Evolutionary conservation across 1,140 invertebrate genomes (phyloP), one percentile per base, ranked within the genome.

Genomic region (Apis cerana): DNA sequence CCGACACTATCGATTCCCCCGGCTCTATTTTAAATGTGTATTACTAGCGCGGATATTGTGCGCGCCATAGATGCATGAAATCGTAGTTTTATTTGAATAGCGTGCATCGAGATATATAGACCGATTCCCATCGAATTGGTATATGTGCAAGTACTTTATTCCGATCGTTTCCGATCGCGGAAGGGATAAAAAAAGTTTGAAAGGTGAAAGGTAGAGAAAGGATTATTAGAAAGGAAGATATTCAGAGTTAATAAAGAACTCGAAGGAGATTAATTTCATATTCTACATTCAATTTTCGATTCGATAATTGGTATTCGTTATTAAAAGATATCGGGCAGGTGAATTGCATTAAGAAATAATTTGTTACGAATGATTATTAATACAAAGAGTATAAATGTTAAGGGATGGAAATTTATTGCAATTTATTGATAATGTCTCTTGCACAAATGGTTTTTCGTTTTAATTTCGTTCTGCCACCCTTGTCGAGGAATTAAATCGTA

Each of bases 361-460:
- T 21, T 19, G 19, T 21, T 21, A 21, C 8, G 19, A 59, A 19
- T 59, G 21, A 59, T 59, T 21, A 21, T 43, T 3, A 10, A 21
- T 19, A 19, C 10, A 59, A 21, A 10, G 2, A 59, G 8, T 19
- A 19, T 19, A 58, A 4, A 9, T 10, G 19, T 43, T 43, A 43
- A 43, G 33, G 33, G 33, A 43, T 43, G 33, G 33, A 43, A 43
- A 43, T 43, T 43, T 43, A 23, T 56, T 54, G 4, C 10, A 15
- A 11, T 56, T 71, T 56, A 71, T 58, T 33, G 33, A 43, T 43
- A 56, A 71, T 23, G 23, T 61, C 50, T n/a, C 13, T 4, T 19
- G 19, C 27, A 62, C 33, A 43, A 43, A 43, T 17, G 71, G 52
- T 62, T 52, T 33, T n/a, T 52, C 67, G 68, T 15, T 76, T 78